Percentiles rank a stretch among this genome's conserved stretches.
phyloP scores from a whole-genome alignment of 35 echinoderm and acorn worm species.

The Ophiothrix spiculata region DNA sequence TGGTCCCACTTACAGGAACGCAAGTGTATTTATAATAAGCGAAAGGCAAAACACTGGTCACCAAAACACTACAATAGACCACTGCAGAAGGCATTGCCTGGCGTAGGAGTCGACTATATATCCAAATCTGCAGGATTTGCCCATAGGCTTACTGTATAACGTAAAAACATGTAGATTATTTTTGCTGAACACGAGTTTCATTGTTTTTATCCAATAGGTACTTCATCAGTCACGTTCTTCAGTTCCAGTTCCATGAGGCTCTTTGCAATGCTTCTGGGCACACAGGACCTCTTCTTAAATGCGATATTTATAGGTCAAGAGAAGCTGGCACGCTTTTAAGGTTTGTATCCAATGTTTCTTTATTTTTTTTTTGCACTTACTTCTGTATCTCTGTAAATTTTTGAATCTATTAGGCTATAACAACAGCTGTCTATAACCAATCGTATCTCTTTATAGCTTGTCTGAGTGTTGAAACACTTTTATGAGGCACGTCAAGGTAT shows the following conservation, averaged over 20 bases:
- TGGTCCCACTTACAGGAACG: too few relatives aligned
- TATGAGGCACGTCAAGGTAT: too few relatives aligned
- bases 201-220: slow-evolving; percentile 56
- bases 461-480: too few relatives aligned
- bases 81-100: neutral
- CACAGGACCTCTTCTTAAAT: slow-evolving; percentile 59
- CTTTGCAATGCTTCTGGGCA: slow-evolving; percentile 64
- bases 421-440: too few relatives aligned
- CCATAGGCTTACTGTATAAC: neutral
- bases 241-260: slow-evolving; percentile 88
- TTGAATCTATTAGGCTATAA: too few relatives aligned
- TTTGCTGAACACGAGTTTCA: neutral
- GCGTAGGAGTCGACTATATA: neutral
- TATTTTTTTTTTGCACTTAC: neutral
- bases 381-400: neutral
- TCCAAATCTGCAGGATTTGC: neutral
- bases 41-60: neutral
- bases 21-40: too few relatives aligned
- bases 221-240: slow-evolving; percentile 81
- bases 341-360: slow-evolving; percentile 24
- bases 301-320: slow-evolving; percentile 70
- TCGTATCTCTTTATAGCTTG: too few relatives aligned
- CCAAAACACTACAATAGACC: neutral
- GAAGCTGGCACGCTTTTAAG: slow-evolving; percentile 64
- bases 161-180: neutral